phyloP scores from a whole-genome alignment of 1,140 invertebrate genomes.

The Andricus grossulariae region DNA sequence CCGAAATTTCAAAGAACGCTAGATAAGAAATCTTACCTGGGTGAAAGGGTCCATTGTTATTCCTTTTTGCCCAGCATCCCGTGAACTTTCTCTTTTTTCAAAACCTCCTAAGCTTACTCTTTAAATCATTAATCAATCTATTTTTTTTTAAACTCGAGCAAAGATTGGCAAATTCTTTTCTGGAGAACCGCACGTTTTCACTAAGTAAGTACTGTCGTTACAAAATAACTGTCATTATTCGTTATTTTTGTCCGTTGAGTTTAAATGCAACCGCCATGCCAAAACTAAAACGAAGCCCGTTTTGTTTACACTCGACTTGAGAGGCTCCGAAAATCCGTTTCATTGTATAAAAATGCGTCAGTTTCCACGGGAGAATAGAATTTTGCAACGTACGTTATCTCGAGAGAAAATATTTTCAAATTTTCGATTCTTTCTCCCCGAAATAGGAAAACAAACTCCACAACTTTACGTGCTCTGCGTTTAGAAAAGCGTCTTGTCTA shows the following conservation, averaged over 20 bases:
- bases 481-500: too few relatives aligned
- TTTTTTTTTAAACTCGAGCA: neutral
- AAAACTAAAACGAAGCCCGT: neutral
- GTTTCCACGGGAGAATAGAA: neutral
- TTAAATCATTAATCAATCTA: neutral
- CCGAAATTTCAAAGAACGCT: neutral
- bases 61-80: constrained; percentile 1
- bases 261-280: constrained; percentile 59
- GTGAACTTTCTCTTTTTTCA: constrained; percentile 12
- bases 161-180: neutral
- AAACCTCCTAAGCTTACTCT: neutral
- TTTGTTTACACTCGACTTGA: constrained; percentile 21
- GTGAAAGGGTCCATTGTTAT: constrained; percentile 67
- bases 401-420: too few relatives aligned
- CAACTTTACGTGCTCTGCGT: too few relatives aligned
- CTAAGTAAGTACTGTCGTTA: constrained; percentile 1
- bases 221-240: neutral
- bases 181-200: constrained; percentile 12
- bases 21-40: constrained; percentile 55
- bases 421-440: too few relatives aligned
- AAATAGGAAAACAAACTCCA: too few relatives aligned
- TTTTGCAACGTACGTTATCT: neutral
- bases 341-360: neutral
- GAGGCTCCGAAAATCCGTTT: neutral
- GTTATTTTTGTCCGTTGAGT: constrained; percentile 59